Evolutionary conservation across 2,797 vertebrate species (phyloP), one percentile per base, ranked within the genome.

Genomic region (Graptemys geographica): DNA sequence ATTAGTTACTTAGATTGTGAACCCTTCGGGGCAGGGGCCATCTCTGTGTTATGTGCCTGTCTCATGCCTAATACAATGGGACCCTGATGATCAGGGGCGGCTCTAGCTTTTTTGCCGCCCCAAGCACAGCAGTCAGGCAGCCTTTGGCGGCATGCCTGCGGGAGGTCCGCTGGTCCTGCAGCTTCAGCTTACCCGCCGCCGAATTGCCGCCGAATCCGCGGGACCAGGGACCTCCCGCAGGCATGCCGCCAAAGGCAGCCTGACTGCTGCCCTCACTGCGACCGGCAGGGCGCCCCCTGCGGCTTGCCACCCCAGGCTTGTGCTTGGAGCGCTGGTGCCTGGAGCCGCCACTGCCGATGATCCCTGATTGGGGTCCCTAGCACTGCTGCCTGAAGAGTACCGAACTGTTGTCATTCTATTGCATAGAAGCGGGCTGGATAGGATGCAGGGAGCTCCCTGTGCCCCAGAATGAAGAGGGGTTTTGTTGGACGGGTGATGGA

Each of bases 41-140:
- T 83, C 0, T 0, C 7, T 78, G 5, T 0, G 0, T 86, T 86
- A 33, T 18, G 2, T 13, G 2, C 13, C 41, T 83, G 44, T 88
- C 8, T 11, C 69, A 0, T 31, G 80, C 74, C 52, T 59, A 93
- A 59, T 13, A 44, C 88, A 94, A 62, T 2, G 57, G 10, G 69
- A 27, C n/a, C 31, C 59, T 4, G 31, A 72, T 41, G 41, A 27
- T 76, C 12, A 44, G 7, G 44, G 44, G 7, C 7, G 44, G 44
- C 44, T 44, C 44, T 44, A 44, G 44, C 44, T 44, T 44, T 44
- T 44, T 44, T 44, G 44, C 44, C 8, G 7, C 44, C 44, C 7
- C 44, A 44, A 44, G 44, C 44, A 44, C 8, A 44, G 44, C 44
- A 44, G 44, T 44, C 6, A 44, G 44, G 44, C 44, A 44, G 44